Conservation (phyloP, 2,797 vertebrate genomes). For the Peromyscus nudipes region DNA sequence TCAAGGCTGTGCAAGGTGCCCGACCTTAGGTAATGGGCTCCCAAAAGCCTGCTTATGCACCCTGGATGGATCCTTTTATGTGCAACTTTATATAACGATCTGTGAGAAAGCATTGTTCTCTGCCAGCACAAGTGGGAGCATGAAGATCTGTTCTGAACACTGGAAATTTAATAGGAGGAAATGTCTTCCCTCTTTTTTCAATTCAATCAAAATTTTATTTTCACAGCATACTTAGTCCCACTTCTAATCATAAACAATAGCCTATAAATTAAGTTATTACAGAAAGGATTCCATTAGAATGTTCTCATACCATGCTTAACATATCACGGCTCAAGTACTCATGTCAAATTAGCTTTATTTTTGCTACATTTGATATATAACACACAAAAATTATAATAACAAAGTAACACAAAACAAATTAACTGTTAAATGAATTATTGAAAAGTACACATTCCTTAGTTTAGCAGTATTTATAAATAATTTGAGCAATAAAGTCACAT, state of each 20-base stretch:
- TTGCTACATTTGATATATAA: not conserved
- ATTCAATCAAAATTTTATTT: not conserved
- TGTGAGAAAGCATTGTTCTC: not conserved
- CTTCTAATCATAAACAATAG: not conserved
- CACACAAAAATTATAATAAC: not conserved
- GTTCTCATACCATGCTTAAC: not conserved
- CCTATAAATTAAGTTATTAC: not conserved
- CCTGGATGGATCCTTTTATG: not conserved
- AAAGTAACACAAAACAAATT: not conserved
- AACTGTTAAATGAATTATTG: not conserved
- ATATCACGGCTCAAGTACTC: not conserved
- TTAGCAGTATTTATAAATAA: conserved; percentile 10
- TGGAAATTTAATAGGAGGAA: not conserved
- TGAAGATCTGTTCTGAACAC: not conserved
- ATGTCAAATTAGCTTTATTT: not conserved
- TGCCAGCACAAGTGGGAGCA: not conserved
- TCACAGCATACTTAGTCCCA: not conserved
- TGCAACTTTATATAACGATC: not conserved
- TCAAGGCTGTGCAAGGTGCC: too few species aligned
- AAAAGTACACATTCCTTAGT: not conserved
- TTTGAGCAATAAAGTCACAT: not conserved
- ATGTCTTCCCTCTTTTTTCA: not conserved
- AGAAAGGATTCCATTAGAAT: not conserved
- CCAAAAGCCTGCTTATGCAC: too few species aligned
- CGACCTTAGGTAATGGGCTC: too few species aligned